Conservation (phyloP, 2,113 vertebrate genomes). For the Eubucco bourcierii region DNA sequence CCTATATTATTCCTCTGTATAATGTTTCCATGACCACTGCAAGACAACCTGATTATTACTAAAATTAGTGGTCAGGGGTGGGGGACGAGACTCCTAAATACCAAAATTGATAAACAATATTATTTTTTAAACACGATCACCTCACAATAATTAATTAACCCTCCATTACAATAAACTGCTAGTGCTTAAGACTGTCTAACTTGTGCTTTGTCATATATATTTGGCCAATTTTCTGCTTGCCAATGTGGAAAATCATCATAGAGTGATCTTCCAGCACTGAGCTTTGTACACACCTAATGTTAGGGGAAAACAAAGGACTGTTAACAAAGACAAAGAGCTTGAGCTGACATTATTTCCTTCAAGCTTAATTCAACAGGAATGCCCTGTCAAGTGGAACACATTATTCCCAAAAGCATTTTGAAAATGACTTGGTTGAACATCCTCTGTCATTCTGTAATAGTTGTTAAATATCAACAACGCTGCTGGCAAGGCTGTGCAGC, state of each 20-base stretch:
- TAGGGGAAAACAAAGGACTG: not conserved
- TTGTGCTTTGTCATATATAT: constrained; percentile 1
- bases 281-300: constrained; percentile 27
- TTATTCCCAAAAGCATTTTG: constrained; percentile 19
- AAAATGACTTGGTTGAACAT: not conserved
- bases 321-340: constrained; percentile 34
- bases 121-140: too few species aligned
- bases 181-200: constrained; percentile 12
- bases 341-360: constrained; percentile 38
- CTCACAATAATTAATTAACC: too few species aligned
- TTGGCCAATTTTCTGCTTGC: constrained; percentile 50
- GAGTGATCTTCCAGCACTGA: constrained; percentile 15
- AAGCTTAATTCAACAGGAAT: constrained; percentile 40
- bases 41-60: too few species aligned
- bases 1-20: too few species aligned
- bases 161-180: not conserved
- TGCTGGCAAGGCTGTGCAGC: not conserved
- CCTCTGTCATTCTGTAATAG: not conserved
- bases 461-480: not conserved
- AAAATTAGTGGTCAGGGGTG: too few species aligned
- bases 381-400: constrained; percentile 1
- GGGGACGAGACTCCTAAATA: too few species aligned
- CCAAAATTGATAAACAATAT: too few species aligned
- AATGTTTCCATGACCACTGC: too few species aligned
- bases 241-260: constrained; percentile 44